Base-by-base conservation (phyloP, 2,888 invertebrate genomes). In the Hyalella azteca region DNA sequence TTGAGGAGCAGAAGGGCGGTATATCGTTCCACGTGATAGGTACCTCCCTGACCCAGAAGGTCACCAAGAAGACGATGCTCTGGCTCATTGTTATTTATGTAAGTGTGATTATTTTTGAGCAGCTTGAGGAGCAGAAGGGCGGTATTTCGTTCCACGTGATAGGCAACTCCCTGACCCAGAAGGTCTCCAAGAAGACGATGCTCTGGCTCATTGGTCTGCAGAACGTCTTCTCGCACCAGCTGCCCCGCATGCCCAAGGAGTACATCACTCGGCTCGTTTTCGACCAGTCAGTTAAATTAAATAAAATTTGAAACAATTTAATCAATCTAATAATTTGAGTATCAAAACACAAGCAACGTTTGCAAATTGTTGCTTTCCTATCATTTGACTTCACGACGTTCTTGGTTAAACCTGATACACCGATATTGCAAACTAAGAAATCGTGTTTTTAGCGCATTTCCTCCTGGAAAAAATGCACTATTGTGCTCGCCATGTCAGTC, bases 221-320 rank as follows among this genome's bases (percentile, higher is more conserved):
- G 88, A 96, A 96, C 88, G 95, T 98, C 0, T 97, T 98, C 88
- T 95, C 96, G 0, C 94, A 95, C 86, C 98, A 98, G 87, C 89
- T 99, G 81, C 97, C 98, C 0, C 92, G 95, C 87, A 99, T 99
- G 98, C 98, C 98, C 0, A 94, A 95, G 85, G 97, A 97, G 88
- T 98, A 98, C 87, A 97, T 98, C 85, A 96, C 96, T 0, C 93
- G 98, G 86, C 89, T 98, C 76, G 93, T 98, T 0, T 98, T 98
- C 88, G 98, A 98, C 88, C 93, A 94, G 93, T 94, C 88, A 92
- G 93, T 91, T n/a, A n/a, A n/a, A n/a, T n/a, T n/a, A n/a, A n/a
- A n/a, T n/a, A n/a, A n/a, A n/a, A n/a, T n/a, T n/a, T n/a, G n/a
- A n/a, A n/a, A n/a, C n/a, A n/a, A n/a, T n/a, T n/a, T n/a, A n/a